Conservation (phyloP, 2,888 invertebrate genomes). For the Chloromyia formosa region DNA sequence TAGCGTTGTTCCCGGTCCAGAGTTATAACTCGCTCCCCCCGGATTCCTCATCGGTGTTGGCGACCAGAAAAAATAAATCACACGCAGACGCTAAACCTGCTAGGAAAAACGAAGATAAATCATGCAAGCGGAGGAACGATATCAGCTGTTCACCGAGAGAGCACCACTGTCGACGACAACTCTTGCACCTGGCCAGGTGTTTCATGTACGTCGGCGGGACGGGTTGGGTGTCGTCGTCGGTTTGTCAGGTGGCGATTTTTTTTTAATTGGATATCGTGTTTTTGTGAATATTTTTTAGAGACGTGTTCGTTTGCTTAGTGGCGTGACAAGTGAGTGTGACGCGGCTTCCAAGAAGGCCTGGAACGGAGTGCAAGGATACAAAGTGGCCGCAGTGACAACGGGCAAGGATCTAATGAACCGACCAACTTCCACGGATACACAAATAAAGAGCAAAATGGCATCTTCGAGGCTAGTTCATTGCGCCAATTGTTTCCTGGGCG, state of each 20-base stretch:
- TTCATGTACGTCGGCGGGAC: constrained; percentile 6
- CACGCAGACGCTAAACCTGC: not conserved
- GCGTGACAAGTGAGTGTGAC: not conserved
- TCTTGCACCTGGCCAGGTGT: constrained; percentile 21
- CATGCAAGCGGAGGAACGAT: constrained; percentile 5
- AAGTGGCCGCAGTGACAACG: not conserved
- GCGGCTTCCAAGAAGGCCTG: not conserved
- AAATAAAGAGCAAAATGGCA: constrained; percentile 8
- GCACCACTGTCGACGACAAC: not conserved
- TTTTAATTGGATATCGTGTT: not conserved
- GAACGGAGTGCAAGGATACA: not conserved
- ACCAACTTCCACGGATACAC: not conserved
- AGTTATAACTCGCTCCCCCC: no score
- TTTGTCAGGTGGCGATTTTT: constrained; percentile 9
- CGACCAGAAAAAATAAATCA: not conserved
- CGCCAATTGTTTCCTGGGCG: constrained; percentile 66
- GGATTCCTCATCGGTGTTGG: no score
- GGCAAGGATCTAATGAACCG: constrained; percentile 36
- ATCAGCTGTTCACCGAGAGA: constrained; percentile 20
- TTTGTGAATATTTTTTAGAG: constrained; percentile 12
- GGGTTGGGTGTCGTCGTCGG: not conserved
- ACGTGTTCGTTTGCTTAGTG: not conserved
- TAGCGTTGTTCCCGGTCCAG: no score
- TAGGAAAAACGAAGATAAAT: not conserved
- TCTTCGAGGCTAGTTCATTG: constrained; percentile 43